Conservation (phyloP, 2,797 vertebrate genomes). For the Microchirus variegatus region DNA sequence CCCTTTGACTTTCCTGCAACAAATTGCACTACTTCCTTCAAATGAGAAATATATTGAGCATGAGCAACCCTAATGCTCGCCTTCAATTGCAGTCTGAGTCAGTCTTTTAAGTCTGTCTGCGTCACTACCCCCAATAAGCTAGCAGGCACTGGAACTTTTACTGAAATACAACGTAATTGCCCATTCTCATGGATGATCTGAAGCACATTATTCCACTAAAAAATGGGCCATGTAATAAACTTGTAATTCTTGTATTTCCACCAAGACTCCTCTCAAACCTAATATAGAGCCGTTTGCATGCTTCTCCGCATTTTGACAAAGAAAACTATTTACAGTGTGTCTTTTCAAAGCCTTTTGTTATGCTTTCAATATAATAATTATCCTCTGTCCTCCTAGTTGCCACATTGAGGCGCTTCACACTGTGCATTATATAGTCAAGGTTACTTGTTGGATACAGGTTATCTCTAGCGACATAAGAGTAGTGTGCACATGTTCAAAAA, state of each 20-base stretch:
- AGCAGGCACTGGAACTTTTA: constrained; percentile 58
- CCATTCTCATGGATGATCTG: constrained; percentile 71
- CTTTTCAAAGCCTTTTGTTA: constrained; percentile 36
- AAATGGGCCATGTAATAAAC: constrained; percentile 78
- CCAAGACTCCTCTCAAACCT: constrained; percentile 46
- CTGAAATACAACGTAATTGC: constrained; percentile 76
- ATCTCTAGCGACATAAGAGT: constrained; percentile 7
- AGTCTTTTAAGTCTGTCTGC: constrained; percentile 75
- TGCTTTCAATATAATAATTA: constrained; percentile 40
- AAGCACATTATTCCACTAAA: constrained; percentile 71
- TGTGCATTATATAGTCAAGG: constrained; percentile 4
- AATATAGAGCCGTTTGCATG: constrained; percentile 66
- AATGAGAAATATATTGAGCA: constrained; percentile 74
- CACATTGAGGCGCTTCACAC: neutral
- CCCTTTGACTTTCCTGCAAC: constrained; percentile 50
- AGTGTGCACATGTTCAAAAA: constrained; percentile 9
- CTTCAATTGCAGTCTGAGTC: constrained; percentile 64
- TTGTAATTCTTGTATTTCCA: constrained; percentile 62
- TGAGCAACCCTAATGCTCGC: constrained; percentile 61
- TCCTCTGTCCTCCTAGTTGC: constrained; percentile 13
- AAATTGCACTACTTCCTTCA: constrained; percentile 65
- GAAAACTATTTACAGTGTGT: constrained; percentile 51
- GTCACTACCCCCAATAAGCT: constrained; percentile 74
- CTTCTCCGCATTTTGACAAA: constrained; percentile 61
- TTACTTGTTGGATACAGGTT: constrained; percentile 28